Evolutionary conservation across 2,113 vertebrate species (phyloP).

Genomic region (Tichodroma muraria): DNA sequence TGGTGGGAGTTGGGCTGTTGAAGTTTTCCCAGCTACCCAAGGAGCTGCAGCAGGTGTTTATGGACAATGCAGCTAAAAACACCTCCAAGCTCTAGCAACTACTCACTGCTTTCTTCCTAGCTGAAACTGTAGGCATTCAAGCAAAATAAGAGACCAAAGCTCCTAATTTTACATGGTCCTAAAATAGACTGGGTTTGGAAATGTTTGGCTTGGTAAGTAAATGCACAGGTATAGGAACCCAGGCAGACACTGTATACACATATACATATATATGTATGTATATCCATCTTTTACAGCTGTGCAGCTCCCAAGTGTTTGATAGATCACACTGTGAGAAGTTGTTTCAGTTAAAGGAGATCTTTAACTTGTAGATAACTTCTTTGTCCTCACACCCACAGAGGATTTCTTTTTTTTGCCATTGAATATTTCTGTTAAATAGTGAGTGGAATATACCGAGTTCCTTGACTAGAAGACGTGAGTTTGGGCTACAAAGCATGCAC

Average conservation of each 20-base stretch:
- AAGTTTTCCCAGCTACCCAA: neutral
- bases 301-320: neutral
- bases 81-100: neutral
- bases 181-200: neutral
- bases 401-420: neutral
- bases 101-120: neutral
- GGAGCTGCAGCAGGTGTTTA: accelerated
- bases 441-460: neutral
- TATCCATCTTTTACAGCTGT: neutral
- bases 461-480: neutral
- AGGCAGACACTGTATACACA: neutral
- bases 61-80: neutral
- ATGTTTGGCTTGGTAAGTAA: neutral
- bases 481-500: neutral
- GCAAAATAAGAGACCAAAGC: neutral
- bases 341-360: neutral
- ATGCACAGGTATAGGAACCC: neutral
- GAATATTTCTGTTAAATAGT: neutral
- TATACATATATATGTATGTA: too few species aligned
- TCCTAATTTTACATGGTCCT: neutral
- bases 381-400: neutral
- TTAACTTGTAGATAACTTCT: neutral
- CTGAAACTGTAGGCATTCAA: neutral
- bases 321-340: neutral
- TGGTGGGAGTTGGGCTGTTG: neutral